Base-by-base conservation (phyloP, 2,888 invertebrate genomes). In the Periphyllus acericola region DNA sequence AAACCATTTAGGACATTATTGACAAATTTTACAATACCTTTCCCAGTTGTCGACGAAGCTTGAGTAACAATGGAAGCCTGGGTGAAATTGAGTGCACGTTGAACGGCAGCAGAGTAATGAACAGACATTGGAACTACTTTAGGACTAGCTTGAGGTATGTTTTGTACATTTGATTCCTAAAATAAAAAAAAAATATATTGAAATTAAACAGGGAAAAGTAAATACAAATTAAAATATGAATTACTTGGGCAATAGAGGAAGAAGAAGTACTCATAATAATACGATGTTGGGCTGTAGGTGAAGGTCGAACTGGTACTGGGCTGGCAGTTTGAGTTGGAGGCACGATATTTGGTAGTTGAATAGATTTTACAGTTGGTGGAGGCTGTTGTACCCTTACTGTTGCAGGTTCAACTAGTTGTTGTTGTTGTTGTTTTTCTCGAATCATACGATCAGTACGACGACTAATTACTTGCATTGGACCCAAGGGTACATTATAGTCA, bases 381-480 rank as follows among this genome's bases (percentile, higher is more conserved):
- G 89, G 89, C 19, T 86, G 89, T 19, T 88, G 89, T 25, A 84
- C 82, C 78, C 83, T 83, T 29, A 83, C 32, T 76, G 88, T 32
- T 75, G 88, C 3, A 71, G 87, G 46, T 79, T 81, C 82, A 52
- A 36, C 29, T 29, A 78, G 40, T 36, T 80, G 83, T 75, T 83
- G 86, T 68, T 89, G 89, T 52, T 89, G 89, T 72, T 89, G 93
- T 91, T 97, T 96, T 91, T 97, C 97, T 91, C 96, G 94, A 21
- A 96, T 95, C 90, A 97, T 94, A 90, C 98, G 94, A 91, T 97
- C 97, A 29, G 96, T 96, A 91, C 97, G 94, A 89, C 95, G 93
- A 46, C 94, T 92, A 29, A 96, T 97, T 83, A 97, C 95, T 90
- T 96, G 96, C 90, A 95, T 94, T 0, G 98, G 97, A 90, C 95